Percentiles rank a stretch among this genome's conserved stretches.
phyloP scores from a whole-genome alignment of 2,888 invertebrate species.

The Cepaea hortensis region DNA sequence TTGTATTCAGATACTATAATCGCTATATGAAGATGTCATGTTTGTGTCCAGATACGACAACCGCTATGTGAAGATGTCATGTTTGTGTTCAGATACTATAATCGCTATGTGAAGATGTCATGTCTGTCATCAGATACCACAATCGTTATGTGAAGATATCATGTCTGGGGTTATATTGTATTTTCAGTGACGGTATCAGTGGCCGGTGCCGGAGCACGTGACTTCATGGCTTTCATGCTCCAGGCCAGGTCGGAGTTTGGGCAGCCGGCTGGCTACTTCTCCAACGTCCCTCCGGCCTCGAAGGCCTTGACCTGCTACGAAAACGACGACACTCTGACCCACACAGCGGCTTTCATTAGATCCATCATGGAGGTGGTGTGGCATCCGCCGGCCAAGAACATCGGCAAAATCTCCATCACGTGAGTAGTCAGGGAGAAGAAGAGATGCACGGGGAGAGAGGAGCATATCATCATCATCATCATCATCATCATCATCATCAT shows the following conservation, averaged over 20 bases:
- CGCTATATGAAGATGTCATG: too few relatives aligned
- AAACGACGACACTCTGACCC: constrained; percentile 49
- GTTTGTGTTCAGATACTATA: too few relatives aligned
- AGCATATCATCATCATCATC: too few relatives aligned
- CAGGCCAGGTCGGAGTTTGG: constrained; percentile 45
- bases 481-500: too few relatives aligned
- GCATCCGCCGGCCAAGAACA: constrained; percentile 49
- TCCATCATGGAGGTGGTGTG: constrained; percentile 48
- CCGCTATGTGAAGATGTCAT: too few relatives aligned
- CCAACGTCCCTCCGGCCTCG: constrained; percentile 41
- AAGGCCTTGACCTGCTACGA: constrained; percentile 44
- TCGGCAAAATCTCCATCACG: constrained; percentile 49
- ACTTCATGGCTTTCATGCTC: constrained; percentile 53
- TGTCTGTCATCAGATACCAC: too few relatives aligned
- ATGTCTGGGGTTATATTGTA: too few relatives aligned
- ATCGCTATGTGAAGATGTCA: too few relatives aligned
- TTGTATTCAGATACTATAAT: too few relatives aligned
- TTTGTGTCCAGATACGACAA: too few relatives aligned
- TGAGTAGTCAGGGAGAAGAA: constrained; percentile 9
- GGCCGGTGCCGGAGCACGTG: constrained; percentile 13
- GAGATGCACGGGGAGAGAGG: background rate
- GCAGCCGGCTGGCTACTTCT: constrained; percentile 43
- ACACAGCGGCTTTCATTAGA: constrained; percentile 50
- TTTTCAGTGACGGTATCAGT: constrained; percentile 33
- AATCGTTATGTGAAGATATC: too few relatives aligned